These are phyloP conservation scores for Metallyticus violacea DNA, from an alignment of 2,888 invertebrate species.

Conservation along the genomic window DNA sequence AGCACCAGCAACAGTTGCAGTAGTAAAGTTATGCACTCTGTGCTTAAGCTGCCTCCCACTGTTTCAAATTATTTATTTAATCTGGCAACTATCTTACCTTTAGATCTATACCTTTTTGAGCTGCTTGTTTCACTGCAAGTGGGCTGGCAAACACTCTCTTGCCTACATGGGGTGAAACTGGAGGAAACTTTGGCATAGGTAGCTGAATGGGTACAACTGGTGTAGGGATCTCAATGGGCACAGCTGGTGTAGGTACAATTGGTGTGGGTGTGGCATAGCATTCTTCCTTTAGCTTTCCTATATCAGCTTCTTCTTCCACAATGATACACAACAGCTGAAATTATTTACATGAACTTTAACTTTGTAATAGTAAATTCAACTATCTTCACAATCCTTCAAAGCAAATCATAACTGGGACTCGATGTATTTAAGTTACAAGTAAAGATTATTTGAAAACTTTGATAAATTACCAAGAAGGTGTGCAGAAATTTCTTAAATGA, in stretches of 20 bases:
- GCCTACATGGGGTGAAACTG: constrained; percentile 45
- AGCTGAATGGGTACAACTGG: constrained; percentile 30
- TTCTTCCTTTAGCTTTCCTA: constrained; percentile 91
- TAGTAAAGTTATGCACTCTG: too few relatives aligned
- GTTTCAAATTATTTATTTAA: too few relatives aligned
- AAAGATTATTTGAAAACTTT: too few relatives aligned
- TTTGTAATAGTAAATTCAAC: too few relatives aligned
- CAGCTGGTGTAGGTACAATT: constrained; percentile 37
- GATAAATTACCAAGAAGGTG: too few relatives aligned
- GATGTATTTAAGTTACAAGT: too few relatives aligned
- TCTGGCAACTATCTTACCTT: constrained; percentile 44
- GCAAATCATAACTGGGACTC: too few relatives aligned
- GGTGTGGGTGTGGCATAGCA: constrained; percentile 57
- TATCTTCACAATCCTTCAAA: too few relatives aligned
- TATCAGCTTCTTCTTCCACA: constrained; percentile 75
- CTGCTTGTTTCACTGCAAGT: constrained; percentile 85
- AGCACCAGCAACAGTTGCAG: too few relatives aligned
- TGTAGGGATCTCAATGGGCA: not conserved
- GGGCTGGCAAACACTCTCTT: constrained; percentile 88
- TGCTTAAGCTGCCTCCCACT: too few relatives aligned
- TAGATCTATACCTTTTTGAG: constrained; percentile 66
- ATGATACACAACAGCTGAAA: constrained; percentile 84
- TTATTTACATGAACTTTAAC: too few relatives aligned
- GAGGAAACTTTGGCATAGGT: constrained; percentile 32
- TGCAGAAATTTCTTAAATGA: too few relatives aligned